Base-by-base conservation (phyloP, 2,888 invertebrate genomes). In the Parnassius orleans region DNA sequence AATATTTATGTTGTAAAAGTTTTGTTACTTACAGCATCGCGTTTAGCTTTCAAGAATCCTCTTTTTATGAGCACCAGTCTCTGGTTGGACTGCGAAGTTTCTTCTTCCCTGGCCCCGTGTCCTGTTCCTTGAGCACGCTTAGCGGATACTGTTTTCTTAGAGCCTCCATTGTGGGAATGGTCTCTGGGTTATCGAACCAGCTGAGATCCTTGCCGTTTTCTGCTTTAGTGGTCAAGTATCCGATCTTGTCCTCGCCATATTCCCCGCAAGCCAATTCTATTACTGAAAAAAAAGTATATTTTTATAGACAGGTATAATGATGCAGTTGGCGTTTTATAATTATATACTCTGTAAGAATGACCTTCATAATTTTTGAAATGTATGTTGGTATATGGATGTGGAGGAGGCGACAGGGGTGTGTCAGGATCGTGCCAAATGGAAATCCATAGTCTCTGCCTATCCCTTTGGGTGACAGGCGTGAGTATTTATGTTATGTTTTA, bases 241-340 rank as follows among this genome's bases (percentile, higher is more conserved):
- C 87, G 14, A 96, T 93, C 83, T 95, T 95, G 69, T 97, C 97
- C 43, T 94, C 93, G 0, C 98, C 98, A 75, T 98, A 95, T 87
- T 98, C 98, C 0, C 96, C 98, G 71, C 97, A 96, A 0, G 98
- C 97, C 72, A 98, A 86, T 89, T 98, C 98, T 76, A 98, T 98
- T 43, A 98, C 98, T 98, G 87, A 1, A 88, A 84, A 24, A 47
- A 48, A 33, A 33, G 33, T 33, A 5, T 33, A 33, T 33, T 33
- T 33, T 33, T 24, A 24, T 24, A 5, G 3, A 3, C 3, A 3
- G 3, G 24, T 24, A 3, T 5, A 24, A 24, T 24, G 24, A 5
- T 24, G 2, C 24, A 24, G 24, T 3, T 5, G 5, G 24, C 24
- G 24, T 24, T 24, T 3, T 24, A 24, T 24, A 24, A 3, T 19